Evolutionary conservation across 2,888 invertebrate species (phyloP).

Genomic region (Athalia cordata): DNA sequence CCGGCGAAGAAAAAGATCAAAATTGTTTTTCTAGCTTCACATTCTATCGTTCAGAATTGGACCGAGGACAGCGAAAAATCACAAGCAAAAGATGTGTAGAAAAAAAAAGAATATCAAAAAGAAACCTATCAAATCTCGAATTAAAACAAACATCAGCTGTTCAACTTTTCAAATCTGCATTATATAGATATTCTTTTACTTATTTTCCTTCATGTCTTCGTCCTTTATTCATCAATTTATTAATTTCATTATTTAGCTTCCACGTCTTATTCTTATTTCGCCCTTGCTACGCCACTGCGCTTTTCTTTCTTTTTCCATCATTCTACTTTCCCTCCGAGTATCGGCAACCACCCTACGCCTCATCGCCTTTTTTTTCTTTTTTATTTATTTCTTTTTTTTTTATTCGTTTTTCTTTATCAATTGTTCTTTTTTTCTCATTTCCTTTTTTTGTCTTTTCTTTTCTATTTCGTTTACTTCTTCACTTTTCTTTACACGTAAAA

Average conservation of each 20-base stretch:
- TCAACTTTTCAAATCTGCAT: too few relatives aligned
- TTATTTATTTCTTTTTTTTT: background rate
- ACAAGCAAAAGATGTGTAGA: too few relatives aligned
- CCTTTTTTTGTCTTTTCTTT: background rate
- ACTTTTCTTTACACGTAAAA: conserved; percentile 55
- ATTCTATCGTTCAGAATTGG: too few relatives aligned
- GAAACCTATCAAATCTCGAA: too few relatives aligned
- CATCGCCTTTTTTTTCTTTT: conserved; percentile 29
- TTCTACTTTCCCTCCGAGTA: conserved; percentile 46
- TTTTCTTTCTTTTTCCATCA: background rate
- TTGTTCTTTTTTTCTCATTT: too few relatives aligned
- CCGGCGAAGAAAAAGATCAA: conserved; percentile 4
- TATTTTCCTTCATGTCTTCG: too few relatives aligned
- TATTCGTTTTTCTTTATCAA: background rate
- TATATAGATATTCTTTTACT: too few relatives aligned
- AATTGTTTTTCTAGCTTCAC: background rate
- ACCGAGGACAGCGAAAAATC: too few relatives aligned
- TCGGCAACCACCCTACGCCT: conserved; percentile 61
- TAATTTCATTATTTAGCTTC: too few relatives aligned
- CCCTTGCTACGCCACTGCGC: background rate
- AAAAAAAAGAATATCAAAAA: too few relatives aligned
- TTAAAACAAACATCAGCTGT: too few relatives aligned
- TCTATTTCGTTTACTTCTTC: conserved; percentile 25
- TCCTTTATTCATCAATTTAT: too few relatives aligned
- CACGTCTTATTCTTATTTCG: background rate